These are phyloP conservation scores for Beris chalybata DNA, from an alignment of 2,888 invertebrate species.

Conservation along the genomic window DNA sequence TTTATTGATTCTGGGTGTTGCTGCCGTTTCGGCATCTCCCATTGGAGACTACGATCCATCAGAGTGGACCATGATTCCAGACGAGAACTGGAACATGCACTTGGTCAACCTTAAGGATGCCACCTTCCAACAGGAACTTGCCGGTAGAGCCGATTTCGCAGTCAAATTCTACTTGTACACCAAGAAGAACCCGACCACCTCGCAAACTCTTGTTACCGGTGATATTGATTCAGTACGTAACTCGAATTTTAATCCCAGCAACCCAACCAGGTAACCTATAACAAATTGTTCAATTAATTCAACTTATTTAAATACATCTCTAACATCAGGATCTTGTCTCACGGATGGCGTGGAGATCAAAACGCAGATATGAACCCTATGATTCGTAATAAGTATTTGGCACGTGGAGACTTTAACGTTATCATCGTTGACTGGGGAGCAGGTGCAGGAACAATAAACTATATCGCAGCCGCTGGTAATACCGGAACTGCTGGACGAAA, in stretches of 20 bases:
- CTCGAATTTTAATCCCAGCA: conserved; percentile 25
- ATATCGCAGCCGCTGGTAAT: conserved; percentile 59
- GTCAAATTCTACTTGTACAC: conserved; percentile 48
- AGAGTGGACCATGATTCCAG: conserved; percentile 17
- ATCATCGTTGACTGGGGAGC: conserved; percentile 62
- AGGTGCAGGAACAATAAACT: conserved; percentile 61
- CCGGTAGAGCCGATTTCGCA: conserved; percentile 9
- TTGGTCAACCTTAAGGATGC: conserved; percentile 15
- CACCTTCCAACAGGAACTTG: background rate
- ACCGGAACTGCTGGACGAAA: conserved; percentile 45
- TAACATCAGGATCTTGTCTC: conserved; percentile 48
- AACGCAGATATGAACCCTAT: conserved; percentile 45
- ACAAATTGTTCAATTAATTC: background rate
- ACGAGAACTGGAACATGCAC: conserved; percentile 25
- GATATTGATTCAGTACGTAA: conserved; percentile 6
- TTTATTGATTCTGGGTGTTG: background rate
- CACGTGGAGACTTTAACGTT: conserved; percentile 60
- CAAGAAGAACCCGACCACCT: conserved; percentile 40
- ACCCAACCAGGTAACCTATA: conserved; percentile 31
- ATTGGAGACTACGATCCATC: conserved; percentile 7
- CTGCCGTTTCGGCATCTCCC: conserved; percentile 2
- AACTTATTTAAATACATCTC: background rate
- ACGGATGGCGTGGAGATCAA: conserved; percentile 61
- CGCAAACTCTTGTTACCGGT: conserved; percentile 26
- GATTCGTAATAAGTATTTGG: conserved; percentile 56